Evolutionary conservation across 2,113 vertebrate genomes (phyloP).

Genomic region (Dipodomys stephensi): DNA sequence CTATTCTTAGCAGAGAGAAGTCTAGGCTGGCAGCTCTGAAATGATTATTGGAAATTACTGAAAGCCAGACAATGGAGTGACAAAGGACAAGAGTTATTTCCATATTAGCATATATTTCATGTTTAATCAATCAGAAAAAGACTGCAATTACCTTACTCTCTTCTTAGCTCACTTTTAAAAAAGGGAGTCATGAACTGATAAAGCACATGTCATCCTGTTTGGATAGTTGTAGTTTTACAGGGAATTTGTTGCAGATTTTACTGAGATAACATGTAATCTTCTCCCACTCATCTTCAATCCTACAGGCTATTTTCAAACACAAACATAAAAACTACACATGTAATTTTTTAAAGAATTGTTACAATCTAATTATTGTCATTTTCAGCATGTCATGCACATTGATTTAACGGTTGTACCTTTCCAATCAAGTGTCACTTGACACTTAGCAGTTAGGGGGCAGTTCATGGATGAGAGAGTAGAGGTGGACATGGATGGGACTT

Average conservation of each 20-base stretch:
- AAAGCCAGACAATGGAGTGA: constrained; percentile 84
- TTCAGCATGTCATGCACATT: constrained; percentile 78
- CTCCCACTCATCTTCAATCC: constrained; percentile 92
- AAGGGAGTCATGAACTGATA: constrained; percentile 91
- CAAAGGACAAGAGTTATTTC: constrained; percentile 88
- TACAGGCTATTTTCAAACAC: constrained; percentile 89
- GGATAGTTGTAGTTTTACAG: constrained; percentile 91
- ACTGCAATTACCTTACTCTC: constrained; percentile 90
- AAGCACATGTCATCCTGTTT: constrained; percentile 90
- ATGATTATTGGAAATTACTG: constrained; percentile 86
- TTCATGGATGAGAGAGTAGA: not conserved
- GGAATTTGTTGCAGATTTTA: constrained; percentile 96
- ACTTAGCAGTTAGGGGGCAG: not conserved
- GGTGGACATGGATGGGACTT: not conserved
- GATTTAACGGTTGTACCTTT: constrained; percentile 65
- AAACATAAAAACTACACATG: constrained; percentile 93
- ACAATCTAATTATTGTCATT: constrained; percentile 78
- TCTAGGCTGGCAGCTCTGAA: constrained; percentile 84
- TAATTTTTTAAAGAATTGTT: constrained; percentile 82
- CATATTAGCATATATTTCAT: constrained; percentile 95
- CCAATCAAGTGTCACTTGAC: not conserved
- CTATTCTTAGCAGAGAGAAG: constrained; percentile 79
- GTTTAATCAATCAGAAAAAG: constrained; percentile 91
- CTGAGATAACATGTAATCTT: constrained; percentile 91
- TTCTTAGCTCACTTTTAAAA: constrained; percentile 89